phyloP scores from a whole-genome alignment of 2,888 invertebrate genomes.

The Diarsia brunnea region DNA sequence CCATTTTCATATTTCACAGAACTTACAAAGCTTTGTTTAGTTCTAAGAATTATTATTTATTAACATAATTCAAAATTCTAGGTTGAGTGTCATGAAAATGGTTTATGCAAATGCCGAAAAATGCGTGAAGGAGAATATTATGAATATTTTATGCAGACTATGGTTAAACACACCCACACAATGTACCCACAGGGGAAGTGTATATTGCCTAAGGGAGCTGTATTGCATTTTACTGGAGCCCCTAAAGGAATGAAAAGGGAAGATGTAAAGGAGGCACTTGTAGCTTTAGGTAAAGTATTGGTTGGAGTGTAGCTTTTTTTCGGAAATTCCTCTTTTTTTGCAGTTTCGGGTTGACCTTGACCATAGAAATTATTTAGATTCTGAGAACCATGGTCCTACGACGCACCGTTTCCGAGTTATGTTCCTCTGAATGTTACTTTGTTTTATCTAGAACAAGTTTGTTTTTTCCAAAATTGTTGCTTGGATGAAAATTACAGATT shows the following conservation, averaged over 20 bases:
- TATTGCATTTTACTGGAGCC: conserved; percentile 36
- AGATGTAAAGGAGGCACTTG: conserved; percentile 19
- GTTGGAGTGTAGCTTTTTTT: too few relatives aligned
- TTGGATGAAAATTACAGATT: too few relatives aligned
- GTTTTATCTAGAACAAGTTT: too few relatives aligned
- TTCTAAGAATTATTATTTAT: not conserved
- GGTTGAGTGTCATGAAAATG: conserved; percentile 19
- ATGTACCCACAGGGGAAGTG: conserved; percentile 24
- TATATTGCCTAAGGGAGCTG: conserved; percentile 24
- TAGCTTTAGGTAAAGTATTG: conserved; percentile 28
- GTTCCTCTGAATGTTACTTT: too few relatives aligned
- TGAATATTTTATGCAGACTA: conserved; percentile 15
- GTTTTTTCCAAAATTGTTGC: too few relatives aligned
- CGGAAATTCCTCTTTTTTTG: too few relatives aligned
- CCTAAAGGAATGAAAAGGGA: conserved; percentile 24
- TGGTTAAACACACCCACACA: not conserved
- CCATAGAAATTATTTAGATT: too few relatives aligned
- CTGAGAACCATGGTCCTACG: too few relatives aligned
- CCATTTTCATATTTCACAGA: not conserved
- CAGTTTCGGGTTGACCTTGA: too few relatives aligned
- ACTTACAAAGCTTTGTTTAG: not conserved
- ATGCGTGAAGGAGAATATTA: conserved; percentile 31
- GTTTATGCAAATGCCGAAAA: conserved; percentile 29
- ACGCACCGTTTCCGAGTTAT: too few relatives aligned
- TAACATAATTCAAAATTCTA: not conserved